Evolutionary conservation across 2,113 vertebrate species (phyloP).

Genomic region (Thomomys bottae): DNA sequence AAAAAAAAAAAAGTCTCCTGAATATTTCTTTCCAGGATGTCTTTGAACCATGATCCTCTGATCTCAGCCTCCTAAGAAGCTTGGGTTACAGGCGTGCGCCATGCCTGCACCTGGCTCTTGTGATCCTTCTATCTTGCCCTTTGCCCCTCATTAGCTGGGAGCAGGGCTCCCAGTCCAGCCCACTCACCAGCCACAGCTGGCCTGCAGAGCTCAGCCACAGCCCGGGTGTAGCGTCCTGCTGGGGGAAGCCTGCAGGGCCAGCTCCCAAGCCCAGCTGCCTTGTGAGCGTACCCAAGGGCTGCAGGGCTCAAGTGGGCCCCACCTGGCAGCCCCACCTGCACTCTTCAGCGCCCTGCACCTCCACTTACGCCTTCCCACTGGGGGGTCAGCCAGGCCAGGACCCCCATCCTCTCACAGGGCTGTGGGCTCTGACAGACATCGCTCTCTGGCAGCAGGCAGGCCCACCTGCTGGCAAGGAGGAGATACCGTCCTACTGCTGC

Average conservation of each 20-base stretch:
- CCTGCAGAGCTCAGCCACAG: too few relatives aligned
- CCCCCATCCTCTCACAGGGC: not conserved
- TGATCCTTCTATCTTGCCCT: not conserved
- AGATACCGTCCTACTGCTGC: accelerated
- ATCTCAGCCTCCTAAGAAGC: too few relatives aligned
- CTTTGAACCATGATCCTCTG: too few relatives aligned
- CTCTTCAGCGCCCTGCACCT: not conserved
- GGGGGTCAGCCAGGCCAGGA: too few relatives aligned
- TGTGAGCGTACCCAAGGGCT: not conserved
- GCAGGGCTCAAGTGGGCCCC: not conserved
- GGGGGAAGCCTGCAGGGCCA: not conserved
- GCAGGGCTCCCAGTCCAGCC: accelerated
- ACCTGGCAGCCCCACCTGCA: not conserved
- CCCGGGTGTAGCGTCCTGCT: too few relatives aligned
- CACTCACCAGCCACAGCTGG: too few relatives aligned
- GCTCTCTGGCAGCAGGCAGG: not conserved
- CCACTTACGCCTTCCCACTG: not conserved
- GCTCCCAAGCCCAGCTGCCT: not conserved
- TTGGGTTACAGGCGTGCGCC: too few relatives aligned
- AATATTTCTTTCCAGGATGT: too few relatives aligned
- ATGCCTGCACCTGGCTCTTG: too few relatives aligned
- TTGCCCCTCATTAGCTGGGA: not conserved
- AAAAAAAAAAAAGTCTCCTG: too few relatives aligned
- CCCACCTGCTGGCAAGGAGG: too few relatives aligned
- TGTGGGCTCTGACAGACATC: not conserved